Evolutionary conservation across 2,888 invertebrate genomes (phyloP), one percentile per base, ranked within the genome.

Genomic region (Synanthedon myopaeformis): DNA sequence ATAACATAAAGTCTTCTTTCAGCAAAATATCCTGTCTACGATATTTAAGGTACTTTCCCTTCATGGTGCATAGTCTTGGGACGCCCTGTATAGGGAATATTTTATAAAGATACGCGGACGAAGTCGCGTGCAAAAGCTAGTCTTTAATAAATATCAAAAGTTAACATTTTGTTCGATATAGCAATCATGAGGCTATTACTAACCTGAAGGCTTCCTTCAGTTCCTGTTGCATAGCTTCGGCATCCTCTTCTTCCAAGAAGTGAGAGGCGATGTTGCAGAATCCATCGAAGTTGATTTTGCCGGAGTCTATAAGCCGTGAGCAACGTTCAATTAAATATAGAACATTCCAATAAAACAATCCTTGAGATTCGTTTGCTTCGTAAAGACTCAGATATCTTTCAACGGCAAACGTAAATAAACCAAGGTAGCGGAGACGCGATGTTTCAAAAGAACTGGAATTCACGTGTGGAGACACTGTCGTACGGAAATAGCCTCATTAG

Each of bases 151-250:
- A 35, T 6, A 35, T 35, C 35, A 35, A 10, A 35, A 8, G 10
- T 14, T 13, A 14, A 5, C 17, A 14, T 49, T 49, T 35, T 35
- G 35, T 35, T 35, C 8, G 10, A 23, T 23, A 23, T 23, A 23
- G 23, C 23, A 5, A 35, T 10, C 35, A 35, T 10, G 35, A 35
- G 10, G 8, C 35, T 12, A 49, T 8, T 51, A 52, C 12, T 12
- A 59, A 89, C 90, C 97, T 93, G 90, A 99, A 99, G 58, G 98
- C 98, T 87, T 99, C 98, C 72, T 97, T 96, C 68, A 99, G 89
- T 88, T 99, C 98, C 73, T 98, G 96, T 82, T 96, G 96, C 90
- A 96, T 96, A 58, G 96, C 96, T 80, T 98, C 98, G 58, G 96
- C 95, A 69, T 98, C 98, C 74, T 97, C 97, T 73, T 97, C 97